These are phyloP conservation scores for Rhopalosiphum nymphaeae DNA, from an alignment of 2,888 invertebrate species.

Conservation along the genomic window DNA sequence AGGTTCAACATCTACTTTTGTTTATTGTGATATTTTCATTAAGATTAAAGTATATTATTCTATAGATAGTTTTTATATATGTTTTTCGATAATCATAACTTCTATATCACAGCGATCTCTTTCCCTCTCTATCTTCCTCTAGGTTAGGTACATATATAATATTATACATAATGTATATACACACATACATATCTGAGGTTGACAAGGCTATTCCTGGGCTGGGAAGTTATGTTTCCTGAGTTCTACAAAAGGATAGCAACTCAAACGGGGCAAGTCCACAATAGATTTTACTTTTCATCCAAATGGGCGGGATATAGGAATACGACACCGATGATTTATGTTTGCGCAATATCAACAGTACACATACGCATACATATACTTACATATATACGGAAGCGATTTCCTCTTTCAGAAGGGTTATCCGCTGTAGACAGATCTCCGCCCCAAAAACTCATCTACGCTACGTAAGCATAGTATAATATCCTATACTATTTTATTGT, in stretches of 20 bases:
- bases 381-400: slow-evolving; percentile 28
- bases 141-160: background rate
- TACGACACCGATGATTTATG: slow-evolving; percentile 54
- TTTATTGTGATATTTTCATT: background rate
- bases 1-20: background rate
- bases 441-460: background rate
- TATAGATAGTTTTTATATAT: background rate
- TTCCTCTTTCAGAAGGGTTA: slow-evolving; percentile 24
- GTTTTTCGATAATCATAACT: background rate
- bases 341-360: slow-evolving; percentile 45
- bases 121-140: background rate
- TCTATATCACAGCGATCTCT: background rate
- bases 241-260: slow-evolving; percentile 39
- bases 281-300: slow-evolving; percentile 49
- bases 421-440: background rate
- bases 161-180: background rate
- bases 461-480: background rate
- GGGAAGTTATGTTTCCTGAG: slow-evolving; percentile 43
- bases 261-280: slow-evolving; percentile 31
- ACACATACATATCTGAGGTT: background rate
- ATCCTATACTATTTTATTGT: background rate
- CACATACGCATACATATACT: slow-evolving; percentile 9
- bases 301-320: slow-evolving; percentile 14
- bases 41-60: background rate
- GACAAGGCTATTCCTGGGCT: slow-evolving; percentile 25